Conservation (phyloP, 2,113 vertebrate species). For the Falcunculus frontatus region DNA sequence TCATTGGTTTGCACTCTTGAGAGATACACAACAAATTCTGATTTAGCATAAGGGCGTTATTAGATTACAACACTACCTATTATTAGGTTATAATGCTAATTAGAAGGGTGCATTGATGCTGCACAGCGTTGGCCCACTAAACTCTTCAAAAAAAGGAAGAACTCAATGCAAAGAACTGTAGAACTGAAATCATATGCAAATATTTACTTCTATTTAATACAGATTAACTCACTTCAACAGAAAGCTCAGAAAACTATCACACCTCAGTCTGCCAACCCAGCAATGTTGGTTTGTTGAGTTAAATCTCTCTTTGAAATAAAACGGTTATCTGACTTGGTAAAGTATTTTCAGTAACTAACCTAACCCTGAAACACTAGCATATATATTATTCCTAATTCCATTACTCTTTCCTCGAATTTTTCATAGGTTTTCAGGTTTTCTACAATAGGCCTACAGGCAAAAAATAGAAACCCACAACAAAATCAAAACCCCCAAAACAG, state of each 20-base stretch:
- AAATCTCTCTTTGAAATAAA: not conserved
- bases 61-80: not conserved
- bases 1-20: not conserved
- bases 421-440: not conserved
- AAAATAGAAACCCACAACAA: not conserved
- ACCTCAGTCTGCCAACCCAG: not conserved
- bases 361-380: not conserved
- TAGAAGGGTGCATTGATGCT: not conserved
- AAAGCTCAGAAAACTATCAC: not conserved
- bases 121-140: fast-evolving
- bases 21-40: not conserved
- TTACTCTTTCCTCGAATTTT: not conserved
- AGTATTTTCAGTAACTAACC: not conserved
- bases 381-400: not conserved
- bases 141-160: not conserved
- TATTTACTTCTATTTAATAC: not conserved
- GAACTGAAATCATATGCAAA: not conserved
- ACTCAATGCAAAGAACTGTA: not conserved
- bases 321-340: not conserved
- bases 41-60: not conserved
- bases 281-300: not conserved
- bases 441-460: not conserved
- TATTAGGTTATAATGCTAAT: not conserved
- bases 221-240: not conserved
- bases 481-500: not conserved